phyloP scores from a whole-genome alignment of 2,113 vertebrate genomes.

The Protobothrops mucrosquamatus region DNA sequence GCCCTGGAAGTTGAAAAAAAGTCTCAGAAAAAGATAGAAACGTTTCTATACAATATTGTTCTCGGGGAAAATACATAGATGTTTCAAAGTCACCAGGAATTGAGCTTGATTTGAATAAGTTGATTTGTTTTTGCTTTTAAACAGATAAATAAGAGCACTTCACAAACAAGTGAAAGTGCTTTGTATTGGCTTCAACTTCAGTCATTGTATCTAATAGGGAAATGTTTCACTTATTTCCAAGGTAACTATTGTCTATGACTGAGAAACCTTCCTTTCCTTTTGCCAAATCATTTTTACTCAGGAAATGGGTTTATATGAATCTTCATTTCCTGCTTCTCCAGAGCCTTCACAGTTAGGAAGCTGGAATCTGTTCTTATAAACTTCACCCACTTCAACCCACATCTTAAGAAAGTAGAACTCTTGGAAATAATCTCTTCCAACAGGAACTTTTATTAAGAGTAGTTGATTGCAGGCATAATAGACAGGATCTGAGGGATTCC shows the following conservation, averaged over 20 bases:
- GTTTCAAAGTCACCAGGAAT: neutral
- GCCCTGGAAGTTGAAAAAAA: neutral
- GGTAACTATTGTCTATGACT: neutral
- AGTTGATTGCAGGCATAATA: no score
- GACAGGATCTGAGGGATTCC: no score
- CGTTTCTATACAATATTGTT: neutral
- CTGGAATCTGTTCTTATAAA: neutral
- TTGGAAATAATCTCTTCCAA: no score
- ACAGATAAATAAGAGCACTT: neutral
- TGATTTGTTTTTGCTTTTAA: neutral
- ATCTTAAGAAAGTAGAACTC: no score
- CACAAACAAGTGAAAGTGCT: neutral
- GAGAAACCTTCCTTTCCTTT: neutral
- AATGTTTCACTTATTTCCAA: neutral
- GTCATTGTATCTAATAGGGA: neutral
- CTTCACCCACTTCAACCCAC: no score
- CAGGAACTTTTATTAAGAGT: no score
- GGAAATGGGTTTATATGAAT: neutral
- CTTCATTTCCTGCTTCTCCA: neutral
- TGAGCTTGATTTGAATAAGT: neutral
- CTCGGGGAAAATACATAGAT: neutral
- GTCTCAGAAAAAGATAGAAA: neutral
- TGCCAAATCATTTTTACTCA: neutral
- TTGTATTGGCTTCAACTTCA: neutral
- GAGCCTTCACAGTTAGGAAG: neutral